Evolutionary conservation across 2,797 vertebrate species (phyloP), one percentile per base, ranked within the genome.

Genomic region (Hapalemur alaotrensis): DNA sequence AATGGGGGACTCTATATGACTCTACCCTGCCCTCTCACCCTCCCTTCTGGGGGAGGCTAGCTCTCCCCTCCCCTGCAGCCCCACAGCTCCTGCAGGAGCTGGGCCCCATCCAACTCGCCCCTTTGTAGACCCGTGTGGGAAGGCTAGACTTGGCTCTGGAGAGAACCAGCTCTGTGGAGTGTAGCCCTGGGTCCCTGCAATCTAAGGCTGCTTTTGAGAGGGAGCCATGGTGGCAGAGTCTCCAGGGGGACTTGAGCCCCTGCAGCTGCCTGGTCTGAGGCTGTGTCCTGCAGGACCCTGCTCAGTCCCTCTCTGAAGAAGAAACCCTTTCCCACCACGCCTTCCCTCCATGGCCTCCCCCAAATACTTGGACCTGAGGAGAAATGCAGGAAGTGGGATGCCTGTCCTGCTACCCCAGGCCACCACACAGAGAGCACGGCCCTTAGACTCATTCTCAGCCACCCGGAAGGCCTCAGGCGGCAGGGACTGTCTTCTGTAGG

Each of bases 1-100:
- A 23, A 0, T 23, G 30, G 15, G 35, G 8, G 7, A 18, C 35
- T n/a, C 32, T 17, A 0, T 35, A 2, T 43, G 57, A 91, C 28
- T 46, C 48, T 28, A 4, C 61, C 8, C 35, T 63, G 14, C 48
- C 25, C 41, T 70, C 85, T 50, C 8, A 9, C 14, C 38, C 12
- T 28, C 91, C 38, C 17, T 23, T 52, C 52, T 32, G 32, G 1
- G 4, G 70, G 15, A 78, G 32, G 43, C 8, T 43, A 67, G 59
- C 41, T 70, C 46, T 50, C 11, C 14, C n/a, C 12, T 38, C 76
- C 32, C 13, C 80, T 48, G 32, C 8, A 48, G 14, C 63, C 43
- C 41, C 43, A 11, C n/a, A 38, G 1, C 10, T 72, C n/a, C 41
- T 46, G 23, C 38, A 46, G 8, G 41, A 46, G 22, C 35, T 83